Evolutionary conservation across 2,797 vertebrate genomes (phyloP).

Genomic region (Sebastes matsubarae): DNA sequence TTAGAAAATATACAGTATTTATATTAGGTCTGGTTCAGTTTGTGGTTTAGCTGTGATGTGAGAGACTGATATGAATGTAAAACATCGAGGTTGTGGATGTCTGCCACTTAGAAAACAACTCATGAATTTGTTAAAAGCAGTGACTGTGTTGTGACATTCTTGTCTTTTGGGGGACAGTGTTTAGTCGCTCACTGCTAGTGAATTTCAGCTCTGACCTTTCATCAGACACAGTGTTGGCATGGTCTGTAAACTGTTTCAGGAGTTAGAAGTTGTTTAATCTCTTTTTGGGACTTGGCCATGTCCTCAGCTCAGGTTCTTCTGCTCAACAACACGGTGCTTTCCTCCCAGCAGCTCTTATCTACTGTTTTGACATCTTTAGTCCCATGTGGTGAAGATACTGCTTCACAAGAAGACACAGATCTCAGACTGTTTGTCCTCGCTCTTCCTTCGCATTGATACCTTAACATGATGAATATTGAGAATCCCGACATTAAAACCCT

Average conservation of each 20-base stretch:
- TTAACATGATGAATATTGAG: not conserved
- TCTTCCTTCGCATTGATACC: not conserved
- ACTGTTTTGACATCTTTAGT: constrained; percentile 34
- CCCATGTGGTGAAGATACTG: not conserved
- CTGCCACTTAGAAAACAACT: not conserved
- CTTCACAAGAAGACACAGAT: not conserved
- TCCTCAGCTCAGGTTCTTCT: constrained; percentile 19
- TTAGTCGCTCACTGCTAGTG: not conserved
- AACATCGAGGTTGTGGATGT: not conserved
- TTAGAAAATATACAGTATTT: not conserved
- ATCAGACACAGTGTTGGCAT: not conserved
- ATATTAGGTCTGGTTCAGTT: not conserved
- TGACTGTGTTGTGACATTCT: not conserved
- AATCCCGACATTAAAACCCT: not conserved
- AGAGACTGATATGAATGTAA: not conserved
- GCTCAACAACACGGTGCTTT: not conserved
- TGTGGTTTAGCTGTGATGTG: not conserved
- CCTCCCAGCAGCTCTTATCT: constrained; percentile 15
- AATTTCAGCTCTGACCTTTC: not conserved
- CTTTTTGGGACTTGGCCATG: not conserved
- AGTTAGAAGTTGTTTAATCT: not conserved
- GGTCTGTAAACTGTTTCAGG: not conserved
- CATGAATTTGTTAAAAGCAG: not conserved
- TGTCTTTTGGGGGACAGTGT: not conserved
- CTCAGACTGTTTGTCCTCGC: not conserved